Base-by-base conservation (phyloP, 2,888 invertebrate species). In the Drosophila fungiperda region DNA sequence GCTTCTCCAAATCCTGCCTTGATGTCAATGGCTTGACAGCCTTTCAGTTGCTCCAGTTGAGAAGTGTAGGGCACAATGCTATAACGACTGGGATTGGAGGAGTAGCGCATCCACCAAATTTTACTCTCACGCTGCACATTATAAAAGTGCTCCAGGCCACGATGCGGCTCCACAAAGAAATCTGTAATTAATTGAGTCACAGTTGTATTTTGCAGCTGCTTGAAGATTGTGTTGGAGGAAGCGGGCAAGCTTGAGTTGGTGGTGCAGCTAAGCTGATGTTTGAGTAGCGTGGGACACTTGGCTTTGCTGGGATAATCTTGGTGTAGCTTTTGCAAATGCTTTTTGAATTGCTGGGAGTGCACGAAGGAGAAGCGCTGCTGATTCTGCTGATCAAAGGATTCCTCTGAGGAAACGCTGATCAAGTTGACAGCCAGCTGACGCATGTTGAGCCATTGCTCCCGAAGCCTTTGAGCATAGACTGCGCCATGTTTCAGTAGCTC, bases 21-120 rank as follows among this genome's bases (percentile, higher is more conserved):
- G 66, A 97, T 95, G 78, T 96, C 94, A 4, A 96, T 95, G 59
- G 93, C 93, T 63, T 90, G 90, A 15, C 62, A 73, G 4, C 68
- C 67, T 2, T 68, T 58, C 1, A 26, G 20, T 7, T 59, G 59
- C 0, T 71, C 52, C 1, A 32, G 45, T 12, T 94, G 93, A 42
- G 87, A 85, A 32, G 93, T 92, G 45, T 90, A 91, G 55, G 94
- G 76, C 4, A 84, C 82, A 23, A 96, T 91, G 48, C 92, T 91
- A 92, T 96, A 97, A 55, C 96, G 94, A 69, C 96, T 96, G 17
- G 97, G 97, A 82, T 95, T 95, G 4, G 95, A 95, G 68, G 96
- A 96, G 90, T 96, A 95, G 95, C 96, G 96, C 93, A 97, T 95
- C 97, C 97, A 97, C 97, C 97, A 97, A 82, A 96, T 95, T 91